Evolutionary conservation across 1,140 invertebrate species (phyloP).

Genomic region (Oedothorax gibbosus): DNA sequence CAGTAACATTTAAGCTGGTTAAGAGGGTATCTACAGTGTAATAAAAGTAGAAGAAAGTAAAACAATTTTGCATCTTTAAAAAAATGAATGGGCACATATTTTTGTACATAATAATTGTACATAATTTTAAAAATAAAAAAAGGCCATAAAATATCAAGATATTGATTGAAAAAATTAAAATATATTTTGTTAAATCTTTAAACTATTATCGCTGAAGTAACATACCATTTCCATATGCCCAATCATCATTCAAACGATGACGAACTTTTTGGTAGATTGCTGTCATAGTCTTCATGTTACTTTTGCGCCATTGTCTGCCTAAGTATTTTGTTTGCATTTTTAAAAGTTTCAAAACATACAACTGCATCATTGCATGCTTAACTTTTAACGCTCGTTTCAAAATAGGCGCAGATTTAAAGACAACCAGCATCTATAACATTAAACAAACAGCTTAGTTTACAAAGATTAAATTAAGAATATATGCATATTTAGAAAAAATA

Average conservation of each 20-base stretch:
- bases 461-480: background rate
- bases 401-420: slow-evolving; percentile 99
- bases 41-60: no score
- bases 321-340: slow-evolving; percentile 99
- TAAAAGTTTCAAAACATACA: slow-evolving; percentile 96
- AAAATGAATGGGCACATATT: no score
- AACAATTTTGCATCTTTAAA: no score
- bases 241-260: slow-evolving; percentile 94
- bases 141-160: no score
- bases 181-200: no score
- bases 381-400: slow-evolving; percentile 95
- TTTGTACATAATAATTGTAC: no score
- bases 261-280: slow-evolving; percentile 97
- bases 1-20: no score
- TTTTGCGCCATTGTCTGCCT: slow-evolving; percentile 98
- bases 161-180: no score
- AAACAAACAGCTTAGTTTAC: slow-evolving; percentile 35
- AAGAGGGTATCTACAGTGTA: no score
- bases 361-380: slow-evolving; percentile 96
- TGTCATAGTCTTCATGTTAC: slow-evolving; percentile 99
- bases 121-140: no score
- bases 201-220: no score
- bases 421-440: slow-evolving; percentile 90
- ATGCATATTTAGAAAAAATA: background rate
- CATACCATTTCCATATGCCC: slow-evolving; percentile 97